Percentiles rank a stretch among this genome's conserved stretches.
Evolutionary conservation across 2,113 vertebrate genomes (phyloP).

Genomic region (Eolophus roseicapilla): DNA sequence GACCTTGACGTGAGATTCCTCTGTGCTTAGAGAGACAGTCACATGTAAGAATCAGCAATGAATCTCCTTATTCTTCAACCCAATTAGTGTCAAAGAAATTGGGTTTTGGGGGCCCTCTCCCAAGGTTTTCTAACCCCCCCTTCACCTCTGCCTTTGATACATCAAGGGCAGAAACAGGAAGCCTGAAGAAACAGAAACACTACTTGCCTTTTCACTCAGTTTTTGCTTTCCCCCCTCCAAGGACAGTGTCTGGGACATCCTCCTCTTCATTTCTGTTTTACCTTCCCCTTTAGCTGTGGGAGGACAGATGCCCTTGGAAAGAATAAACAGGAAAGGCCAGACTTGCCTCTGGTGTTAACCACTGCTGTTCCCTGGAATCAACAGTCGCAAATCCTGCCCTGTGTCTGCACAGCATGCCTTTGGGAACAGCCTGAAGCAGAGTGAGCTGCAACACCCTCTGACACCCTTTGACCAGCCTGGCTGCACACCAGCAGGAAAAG

Average conservation of each 20-base stretch:
- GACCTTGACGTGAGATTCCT: not conserved
- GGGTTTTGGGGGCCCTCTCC: not conserved
- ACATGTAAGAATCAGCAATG: not conserved
- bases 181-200: not conserved
- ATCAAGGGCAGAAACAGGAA: slow-evolving; percentile 6
- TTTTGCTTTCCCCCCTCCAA: not conserved
- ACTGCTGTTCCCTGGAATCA: not conserved
- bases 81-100: slow-evolving; percentile 59
- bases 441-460: not conserved
- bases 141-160: not conserved
- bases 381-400: not conserved
- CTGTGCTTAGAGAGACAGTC: not conserved
- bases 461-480: not conserved
- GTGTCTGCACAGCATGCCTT: not conserved
- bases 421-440: not conserved
- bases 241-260: not conserved
- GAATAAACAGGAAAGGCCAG: slow-evolving; percentile 1
- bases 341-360: not conserved
- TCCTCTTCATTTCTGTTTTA: not conserved
- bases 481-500: not conserved
- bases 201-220: not conserved
- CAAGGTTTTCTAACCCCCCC: not conserved
- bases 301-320: not conserved
- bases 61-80: slow-evolving; percentile 21
- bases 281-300: not conserved